Evolutionary conservation across 2,113 vertebrate species (phyloP).

Genomic region (Rhinoptilus africanus): DNA sequence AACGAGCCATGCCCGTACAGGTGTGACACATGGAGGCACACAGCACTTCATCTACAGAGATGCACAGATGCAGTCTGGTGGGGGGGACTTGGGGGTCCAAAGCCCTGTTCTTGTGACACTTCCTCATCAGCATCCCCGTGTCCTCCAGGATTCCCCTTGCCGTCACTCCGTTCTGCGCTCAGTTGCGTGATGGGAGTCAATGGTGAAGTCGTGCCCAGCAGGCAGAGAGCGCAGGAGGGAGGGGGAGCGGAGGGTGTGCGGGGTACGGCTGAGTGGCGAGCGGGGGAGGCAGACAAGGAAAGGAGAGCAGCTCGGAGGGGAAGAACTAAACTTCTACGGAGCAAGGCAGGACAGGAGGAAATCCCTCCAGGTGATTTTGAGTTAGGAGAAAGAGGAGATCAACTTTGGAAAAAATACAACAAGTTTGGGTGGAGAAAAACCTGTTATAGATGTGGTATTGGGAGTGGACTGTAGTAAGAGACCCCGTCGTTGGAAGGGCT

Average conservation of each 20-base stretch:
- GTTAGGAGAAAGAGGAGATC: neutral
- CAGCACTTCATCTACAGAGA: neutral
- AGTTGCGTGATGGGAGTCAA: neutral
- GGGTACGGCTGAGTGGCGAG: neutral
- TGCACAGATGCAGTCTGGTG: neutral
- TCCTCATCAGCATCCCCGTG: neutral
- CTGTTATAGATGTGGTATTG: neutral
- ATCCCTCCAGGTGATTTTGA: neutral
- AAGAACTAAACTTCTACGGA: neutral
- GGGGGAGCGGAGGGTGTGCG: neutral
- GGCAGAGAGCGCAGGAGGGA: neutral
- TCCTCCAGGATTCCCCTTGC: neutral
- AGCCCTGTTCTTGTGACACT: neutral
- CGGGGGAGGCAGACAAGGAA: neutral
- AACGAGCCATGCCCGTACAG: fast-evolving
- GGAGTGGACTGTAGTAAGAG: neutral
- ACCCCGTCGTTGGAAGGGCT: fast-evolving
- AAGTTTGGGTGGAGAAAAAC: neutral
- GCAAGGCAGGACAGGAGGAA: neutral
- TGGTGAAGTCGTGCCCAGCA: neutral
- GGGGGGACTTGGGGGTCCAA: neutral
- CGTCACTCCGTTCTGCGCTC: neutral
- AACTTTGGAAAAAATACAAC: neutral
- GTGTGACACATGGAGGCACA: too few relatives aligned
- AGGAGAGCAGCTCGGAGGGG: neutral